Base-by-base conservation (phyloP, 2,113 vertebrate species). In the Regulus satrapa region DNA sequence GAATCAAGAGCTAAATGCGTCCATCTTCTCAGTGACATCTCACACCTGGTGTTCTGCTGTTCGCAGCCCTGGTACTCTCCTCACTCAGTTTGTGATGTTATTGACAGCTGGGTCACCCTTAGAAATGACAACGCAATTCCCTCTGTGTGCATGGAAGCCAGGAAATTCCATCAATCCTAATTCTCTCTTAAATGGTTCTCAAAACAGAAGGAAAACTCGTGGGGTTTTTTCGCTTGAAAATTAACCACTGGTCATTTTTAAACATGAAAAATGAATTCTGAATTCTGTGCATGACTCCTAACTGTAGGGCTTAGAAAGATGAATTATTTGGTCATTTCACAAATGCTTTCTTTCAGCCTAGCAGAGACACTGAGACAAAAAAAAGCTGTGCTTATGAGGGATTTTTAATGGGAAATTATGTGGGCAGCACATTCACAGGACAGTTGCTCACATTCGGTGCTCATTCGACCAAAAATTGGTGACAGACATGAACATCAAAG, bases 31-130 rank as follows among this genome's bases (percentile, higher is more conserved):
- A 25, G 20, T n/a, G 71, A 23, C 14, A 20, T 9, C 16, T 38
- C 21, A 34, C 13, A 29, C 11, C 19, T 32, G 46, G 24, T 18
- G 25, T 24, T 66, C 19, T 40, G 49, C 15, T 64, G 26, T 17
- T 72, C 23, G 49, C 10, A 2, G 3, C 31, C 0, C 5, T 2
- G 14, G n/a, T 18, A 10, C 16, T 36, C 28, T 41, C 48, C 17
- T 11, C 17, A 25, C 9, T 48, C 21, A 2, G 43, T 28, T 16
- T 14, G 28, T 24, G 8, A 31, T 4, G 23, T 24, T n/a, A 38
- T 26, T 3, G 18, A 31, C 32, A 61, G 24, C 59, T 32, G 43
- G 38, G 56, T 43, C 29, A 29, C 32, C 28, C 25, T 20, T 8
- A 40, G 18, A 83, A 85, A 77, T 14, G 20, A 16, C 38, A 51